Conservation (phyloP, 2,888 invertebrate species). For the Parthenolecanium corni region DNA sequence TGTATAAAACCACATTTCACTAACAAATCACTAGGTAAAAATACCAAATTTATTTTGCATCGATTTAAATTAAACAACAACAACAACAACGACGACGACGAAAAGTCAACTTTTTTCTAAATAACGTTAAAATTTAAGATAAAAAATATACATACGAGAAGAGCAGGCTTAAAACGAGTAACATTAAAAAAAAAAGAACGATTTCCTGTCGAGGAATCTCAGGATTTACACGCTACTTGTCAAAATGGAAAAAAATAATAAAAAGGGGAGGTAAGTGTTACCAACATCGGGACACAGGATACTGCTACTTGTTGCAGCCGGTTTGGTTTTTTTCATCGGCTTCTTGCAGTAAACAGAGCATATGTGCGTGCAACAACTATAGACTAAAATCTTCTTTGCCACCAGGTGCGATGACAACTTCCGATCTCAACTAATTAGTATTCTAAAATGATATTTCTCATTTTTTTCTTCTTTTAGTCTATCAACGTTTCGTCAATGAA, state of each 20-base stretch:
- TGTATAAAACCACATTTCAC: too few species aligned
- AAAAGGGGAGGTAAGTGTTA: conserved; percentile 19
- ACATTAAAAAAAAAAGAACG: neutral
- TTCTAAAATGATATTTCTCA: conserved; percentile 3
- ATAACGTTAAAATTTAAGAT: neutral
- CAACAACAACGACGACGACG: too few species aligned
- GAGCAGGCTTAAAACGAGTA: neutral
- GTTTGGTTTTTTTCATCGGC: neutral
- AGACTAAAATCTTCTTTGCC: too few species aligned
- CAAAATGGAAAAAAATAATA: neutral
- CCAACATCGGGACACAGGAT: conserved; percentile 7
- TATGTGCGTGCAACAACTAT: too few species aligned
- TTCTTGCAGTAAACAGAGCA: neutral
- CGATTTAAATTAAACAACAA: too few species aligned
- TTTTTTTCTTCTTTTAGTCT: too few species aligned
- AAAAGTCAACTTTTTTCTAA: too few species aligned
- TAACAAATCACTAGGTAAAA: too few species aligned
- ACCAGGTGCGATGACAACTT: neutral
- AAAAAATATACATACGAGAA: neutral
- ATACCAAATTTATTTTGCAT: too few species aligned
- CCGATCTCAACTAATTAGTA: conserved; percentile 20
- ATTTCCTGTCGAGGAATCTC: conserved; percentile 9
- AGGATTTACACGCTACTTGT: conserved; percentile 22
- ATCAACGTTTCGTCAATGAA: too few species aligned
- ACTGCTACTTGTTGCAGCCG: conserved; percentile 13